Percentiles rank a stretch among this genome's conserved stretches.
phyloP scores from a whole-genome alignment of 2,113 vertebrate genomes.

The Pavo muticus region DNA sequence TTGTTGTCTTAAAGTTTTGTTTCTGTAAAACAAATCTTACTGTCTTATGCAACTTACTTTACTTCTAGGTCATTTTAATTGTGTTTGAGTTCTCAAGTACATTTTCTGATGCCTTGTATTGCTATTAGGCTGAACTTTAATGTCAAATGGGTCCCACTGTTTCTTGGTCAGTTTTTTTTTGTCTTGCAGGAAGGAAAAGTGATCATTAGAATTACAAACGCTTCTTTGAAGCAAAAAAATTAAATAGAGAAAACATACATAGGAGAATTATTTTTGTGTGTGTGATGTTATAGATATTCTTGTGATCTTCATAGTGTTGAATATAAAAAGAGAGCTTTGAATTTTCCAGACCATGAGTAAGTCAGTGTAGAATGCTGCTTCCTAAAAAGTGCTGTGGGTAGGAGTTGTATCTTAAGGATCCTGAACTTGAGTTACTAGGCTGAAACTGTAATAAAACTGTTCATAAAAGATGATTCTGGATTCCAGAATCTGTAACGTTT shows the following conservation, averaged over 20 bases:
- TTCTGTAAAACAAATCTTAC: slow-evolving; percentile 49
- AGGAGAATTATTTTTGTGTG: not conserved
- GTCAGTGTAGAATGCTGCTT: not conserved
- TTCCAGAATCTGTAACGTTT: not conserved
- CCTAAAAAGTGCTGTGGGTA: not conserved
- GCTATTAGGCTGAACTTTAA: not conserved
- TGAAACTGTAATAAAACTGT: not conserved
- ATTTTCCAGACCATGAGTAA: not conserved
- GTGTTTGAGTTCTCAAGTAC: not conserved
- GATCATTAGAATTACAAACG: not conserved
- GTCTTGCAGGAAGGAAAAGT: not conserved
- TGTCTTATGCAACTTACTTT: slow-evolving; percentile 44
- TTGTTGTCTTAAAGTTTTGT: slow-evolving; percentile 23
- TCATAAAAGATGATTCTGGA: not conserved
- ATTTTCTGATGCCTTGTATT: not conserved
- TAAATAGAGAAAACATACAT: not conserved
- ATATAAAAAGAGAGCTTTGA: not conserved
- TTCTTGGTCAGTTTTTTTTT: not conserved
- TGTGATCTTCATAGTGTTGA: not conserved
- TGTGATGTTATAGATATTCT: not conserved
- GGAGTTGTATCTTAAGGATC: rapidly evolving
- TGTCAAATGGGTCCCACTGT: not conserved
- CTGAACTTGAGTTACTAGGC: not conserved
- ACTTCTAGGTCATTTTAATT: slow-evolving; percentile 28
- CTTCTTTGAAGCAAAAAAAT: not conserved